Conservation (phyloP, 2,797 vertebrate species). For the Argyrosomus regius region DNA sequence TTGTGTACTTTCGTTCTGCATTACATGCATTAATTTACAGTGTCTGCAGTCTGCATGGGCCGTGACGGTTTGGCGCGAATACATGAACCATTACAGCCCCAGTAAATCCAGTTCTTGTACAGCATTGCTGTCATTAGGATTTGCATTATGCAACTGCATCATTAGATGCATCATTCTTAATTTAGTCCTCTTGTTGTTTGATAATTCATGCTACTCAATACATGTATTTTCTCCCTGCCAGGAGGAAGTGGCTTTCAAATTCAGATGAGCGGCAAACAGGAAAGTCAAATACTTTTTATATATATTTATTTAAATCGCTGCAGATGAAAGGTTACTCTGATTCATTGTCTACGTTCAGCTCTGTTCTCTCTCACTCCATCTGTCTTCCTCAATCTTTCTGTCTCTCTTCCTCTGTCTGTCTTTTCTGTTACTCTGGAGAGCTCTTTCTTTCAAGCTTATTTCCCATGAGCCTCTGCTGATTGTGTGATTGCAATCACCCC, state of each 20-base stretch:
- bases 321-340: slow-evolving; percentile 50
- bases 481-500: slow-evolving; percentile 79
- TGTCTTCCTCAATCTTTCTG: neutral
- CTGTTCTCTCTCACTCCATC: slow-evolving; percentile 23
- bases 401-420: slow-evolving; percentile 31
- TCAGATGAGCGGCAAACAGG: slow-evolving; percentile 15
- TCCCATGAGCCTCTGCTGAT: slow-evolving; percentile 75
- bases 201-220: slow-evolving; percentile 33
- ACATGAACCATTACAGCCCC: neutral
- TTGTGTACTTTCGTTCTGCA: neutral
- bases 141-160: slow-evolving; percentile 8
- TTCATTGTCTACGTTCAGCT: slow-evolving; percentile 49
- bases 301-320: slow-evolving; percentile 13
- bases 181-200: slow-evolving; percentile 10
- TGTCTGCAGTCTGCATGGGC: neutral
- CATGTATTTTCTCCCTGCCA: neutral
- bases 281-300: slow-evolving; percentile 32
- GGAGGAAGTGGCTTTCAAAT: slow-evolving; percentile 18
- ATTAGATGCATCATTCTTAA: slow-evolving; percentile 30
- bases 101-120: neutral
- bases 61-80: neutral
- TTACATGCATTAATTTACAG: neutral
- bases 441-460: slow-evolving; percentile 76
- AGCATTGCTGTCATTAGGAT: neutral
- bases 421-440: slow-evolving; percentile 60